Base-by-base conservation (phyloP, 2,797 vertebrate genomes). In the Psittacula derbiana region DNA sequence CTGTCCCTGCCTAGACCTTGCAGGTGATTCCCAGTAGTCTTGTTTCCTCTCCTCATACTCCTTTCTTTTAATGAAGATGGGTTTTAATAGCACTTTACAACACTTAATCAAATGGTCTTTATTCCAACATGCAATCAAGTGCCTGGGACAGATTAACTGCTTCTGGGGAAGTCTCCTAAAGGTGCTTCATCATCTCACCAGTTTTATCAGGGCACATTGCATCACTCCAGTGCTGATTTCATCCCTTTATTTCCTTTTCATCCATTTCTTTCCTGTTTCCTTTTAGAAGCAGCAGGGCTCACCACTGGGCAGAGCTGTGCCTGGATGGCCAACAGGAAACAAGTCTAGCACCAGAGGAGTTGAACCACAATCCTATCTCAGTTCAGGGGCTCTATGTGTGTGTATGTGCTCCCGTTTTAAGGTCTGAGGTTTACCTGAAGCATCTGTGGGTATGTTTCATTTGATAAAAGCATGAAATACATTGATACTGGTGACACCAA, bases 171-270 rank as follows among this genome's bases (percentile, higher is more conserved):
- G 50, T 41, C 60, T 89, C 60, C 46, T 62, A 1, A 36, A 82
- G 65, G 75, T 10, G 8, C 23, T 80, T 60, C 33, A 2, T 24
- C 9, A 1, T 25, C 69, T 73, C 46, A 17, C 52, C 13, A 3
- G 0, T 31, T 41, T 40, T 60, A 52, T 31, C 20, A 8, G 65
- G 52, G 18, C 52, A 16, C 0, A 0, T 41, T 12, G 24, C 1
- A 0, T 91, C 85, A 65, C 33, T 55, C 41, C 5, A 0, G 8
- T 12, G 14, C 44, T 36, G 52, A 23, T 31, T 74, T 57, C 52
- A 46, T 46, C 78, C 52, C 3, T 40, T 62, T 36, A 21, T 50
- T 78, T 86, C 25, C 65, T 47, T 81, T 43, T 6, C 47, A 50
- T 50, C 78, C 50, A 4, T 27, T 53, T 25, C 25, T 55, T 78